Conservation (phyloP, 2,113 vertebrate genomes). For the Narcine bancroftii region DNA sequence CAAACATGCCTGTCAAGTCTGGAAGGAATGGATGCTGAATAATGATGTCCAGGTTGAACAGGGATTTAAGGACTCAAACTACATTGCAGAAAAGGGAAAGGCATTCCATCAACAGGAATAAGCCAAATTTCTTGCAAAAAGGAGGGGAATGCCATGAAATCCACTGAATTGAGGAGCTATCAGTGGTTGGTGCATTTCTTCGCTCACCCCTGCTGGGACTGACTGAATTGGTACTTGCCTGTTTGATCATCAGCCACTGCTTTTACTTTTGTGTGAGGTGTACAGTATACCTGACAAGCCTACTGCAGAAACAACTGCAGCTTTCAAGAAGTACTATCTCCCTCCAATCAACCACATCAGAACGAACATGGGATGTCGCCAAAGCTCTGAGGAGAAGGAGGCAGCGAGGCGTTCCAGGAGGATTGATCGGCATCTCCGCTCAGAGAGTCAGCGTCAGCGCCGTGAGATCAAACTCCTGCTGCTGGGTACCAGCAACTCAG, state of each 20-base stretch:
- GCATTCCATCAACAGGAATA: slow-evolving; percentile 52
- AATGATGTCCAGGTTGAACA: slow-evolving; percentile 52
- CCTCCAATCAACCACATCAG: slow-evolving; percentile 46
- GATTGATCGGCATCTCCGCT: slow-evolving; percentile 96
- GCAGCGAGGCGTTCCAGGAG: slow-evolving; percentile 91
- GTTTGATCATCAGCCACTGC: slow-evolving; percentile 39
- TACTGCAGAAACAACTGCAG: slow-evolving; percentile 5
- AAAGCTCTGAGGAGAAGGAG: slow-evolving; percentile 99
- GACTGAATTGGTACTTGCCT: slow-evolving; percentile 43
- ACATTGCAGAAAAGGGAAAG: slow-evolving; percentile 46
- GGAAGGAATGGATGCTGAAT: slow-evolving; percentile 38
- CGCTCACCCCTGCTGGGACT: slow-evolving; percentile 43
- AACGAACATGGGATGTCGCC: slow-evolving; percentile 94
- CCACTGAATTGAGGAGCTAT: slow-evolving; percentile 48
- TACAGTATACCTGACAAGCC: slow-evolving; percentile 18
- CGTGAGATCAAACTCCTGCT: slow-evolving; percentile 94
- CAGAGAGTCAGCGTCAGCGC: slow-evolving; percentile 91
- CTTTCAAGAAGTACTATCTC: slow-evolving; percentile 43
- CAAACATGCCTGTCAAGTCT: background rate
- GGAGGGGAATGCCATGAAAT: slow-evolving; percentile 53
- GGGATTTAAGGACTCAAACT: slow-evolving; percentile 41
- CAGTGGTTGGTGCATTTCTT: slow-evolving; percentile 46
- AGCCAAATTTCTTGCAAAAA: slow-evolving; percentile 43
- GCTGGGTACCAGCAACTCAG: slow-evolving; percentile 95
- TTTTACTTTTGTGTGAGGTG: slow-evolving; percentile 16